These are phyloP conservation scores for Drusus annulatus DNA, from an alignment of 1,140 invertebrate genomes.

Conservation along the genomic window DNA sequence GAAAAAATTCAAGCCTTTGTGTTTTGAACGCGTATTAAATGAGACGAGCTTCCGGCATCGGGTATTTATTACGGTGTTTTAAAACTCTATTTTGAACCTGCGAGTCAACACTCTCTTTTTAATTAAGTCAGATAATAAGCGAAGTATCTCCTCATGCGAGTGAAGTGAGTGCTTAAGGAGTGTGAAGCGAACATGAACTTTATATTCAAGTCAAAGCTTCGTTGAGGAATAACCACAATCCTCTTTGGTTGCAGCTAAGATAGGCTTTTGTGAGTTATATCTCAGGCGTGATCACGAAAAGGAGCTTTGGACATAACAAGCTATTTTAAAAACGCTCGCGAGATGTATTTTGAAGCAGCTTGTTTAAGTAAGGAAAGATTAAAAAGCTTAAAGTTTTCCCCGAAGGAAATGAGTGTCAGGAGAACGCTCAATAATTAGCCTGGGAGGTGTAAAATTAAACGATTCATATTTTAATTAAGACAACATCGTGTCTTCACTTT, in stretches of 20 bases:
- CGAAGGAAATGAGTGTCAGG: not conserved
- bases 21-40: too few relatives aligned
- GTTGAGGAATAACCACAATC: constrained; percentile 46
- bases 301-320: constrained; percentile 36
- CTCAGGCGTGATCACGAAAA: constrained; percentile 48
- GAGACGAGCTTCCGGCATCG: too few relatives aligned
- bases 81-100: too few relatives aligned
- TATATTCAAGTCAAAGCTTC: constrained; percentile 26
- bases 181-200: constrained; percentile 11
- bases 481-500: not conserved
- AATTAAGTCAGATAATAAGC: too few relatives aligned
- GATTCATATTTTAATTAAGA: not conserved
- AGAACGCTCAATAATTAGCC: not conserved
- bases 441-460: not conserved
- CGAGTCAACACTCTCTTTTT: too few relatives aligned
- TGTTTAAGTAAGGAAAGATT: constrained; percentile 27
- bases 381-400: constrained; percentile 1
- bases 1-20: too few relatives aligned
- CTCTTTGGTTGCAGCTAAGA: constrained; percentile 48
- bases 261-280: constrained; percentile 53
- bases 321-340: constrained; percentile 40
- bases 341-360: constrained; percentile 14
- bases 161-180: not conserved
- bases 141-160: too few relatives aligned
- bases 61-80: too few relatives aligned